Evolutionary conservation across 1,140 invertebrate species (phyloP), one percentile per base, ranked within the genome.

Genomic region (Arion vulgaris): DNA sequence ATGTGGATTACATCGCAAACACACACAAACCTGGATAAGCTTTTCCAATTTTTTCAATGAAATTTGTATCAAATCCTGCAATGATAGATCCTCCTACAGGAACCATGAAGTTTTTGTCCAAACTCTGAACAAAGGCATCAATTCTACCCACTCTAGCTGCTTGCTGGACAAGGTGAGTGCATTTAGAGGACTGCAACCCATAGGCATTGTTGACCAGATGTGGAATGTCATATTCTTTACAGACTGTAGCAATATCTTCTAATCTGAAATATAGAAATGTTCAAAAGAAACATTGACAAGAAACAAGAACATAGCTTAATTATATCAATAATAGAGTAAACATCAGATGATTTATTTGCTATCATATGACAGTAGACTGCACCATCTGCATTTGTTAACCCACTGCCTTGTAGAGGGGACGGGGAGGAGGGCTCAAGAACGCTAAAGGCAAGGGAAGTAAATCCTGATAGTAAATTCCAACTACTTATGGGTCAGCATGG

Each of bases 151-250:
- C 84, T 69, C 87, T 79, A n/a, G 87, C 84, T 75, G 92, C 90
- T 87, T 95, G 94, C 91, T 96, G 94, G 87, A 97, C 94, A n/a
- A 95, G 92, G 89, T 95, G 94, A 91, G 94, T 94, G 87, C 96
- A 95, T 85, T 94, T 94, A 26, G 94, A 94, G 85, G 94, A 95
- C 92, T 97, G 96, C 78, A 97, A 91, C 82, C 96, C 96, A 92
- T 98, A 98, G 0, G 97, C 96, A 93, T 98, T 98, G 90, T 98
- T 98, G 0, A 97, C 94, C 69, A 97, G 85, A 92, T 97, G 96
- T 73, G 95, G 95, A 86, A 97, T 93, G 79, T 94, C 93, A 87
- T 94, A 93, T 79, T 93, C 90, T 83, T 94, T 93, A 89, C 96
- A 96, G 26, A 97, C 87, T 72, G 93, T 92, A 19, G 94, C 94